Conservation (phyloP, 2,888 invertebrate species). For the Dicyrtoma fusca region DNA sequence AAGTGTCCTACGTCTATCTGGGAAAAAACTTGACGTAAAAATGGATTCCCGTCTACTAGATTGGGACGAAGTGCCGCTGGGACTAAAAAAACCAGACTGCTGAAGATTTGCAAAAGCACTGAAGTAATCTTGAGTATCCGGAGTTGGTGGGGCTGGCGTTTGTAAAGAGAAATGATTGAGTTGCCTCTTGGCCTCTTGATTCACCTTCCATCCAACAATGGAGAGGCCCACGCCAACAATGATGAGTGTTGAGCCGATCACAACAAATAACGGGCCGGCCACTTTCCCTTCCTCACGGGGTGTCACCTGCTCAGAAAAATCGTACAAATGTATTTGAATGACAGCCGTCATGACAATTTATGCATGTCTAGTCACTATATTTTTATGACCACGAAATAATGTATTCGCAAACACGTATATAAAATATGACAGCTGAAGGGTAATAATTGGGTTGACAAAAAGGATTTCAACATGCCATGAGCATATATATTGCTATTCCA, state of each 20-base stretch:
- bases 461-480: too few relatives aligned
- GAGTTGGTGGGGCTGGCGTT: slow-evolving; percentile 44
- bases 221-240: slow-evolving; percentile 47
- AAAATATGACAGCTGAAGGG: too few relatives aligned
- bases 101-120: slow-evolving; percentile 41
- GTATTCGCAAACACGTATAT: too few relatives aligned
- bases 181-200: slow-evolving; percentile 47
- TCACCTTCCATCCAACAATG: slow-evolving; percentile 48
- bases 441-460: too few relatives aligned
- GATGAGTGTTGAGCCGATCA: slow-evolving; percentile 47
- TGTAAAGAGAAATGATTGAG: slow-evolving; percentile 46
- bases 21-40: slow-evolving; percentile 40
- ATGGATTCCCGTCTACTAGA: slow-evolving; percentile 43
- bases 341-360: too few relatives aligned
- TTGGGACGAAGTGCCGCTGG: slow-evolving; percentile 26
- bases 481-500: too few relatives aligned
- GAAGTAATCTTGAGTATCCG: slow-evolving; percentile 45
- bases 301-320: too few relatives aligned
- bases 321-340: too few relatives aligned
- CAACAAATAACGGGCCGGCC: slow-evolving; percentile 52
- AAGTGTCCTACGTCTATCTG: slow-evolving; percentile 47
- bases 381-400: too few relatives aligned
- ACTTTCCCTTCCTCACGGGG: slow-evolving; percentile 50
- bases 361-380: too few relatives aligned
- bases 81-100: slow-evolving; percentile 28